phyloP scores from a whole-genome alignment of 64 coral and sea anemone genomes.

The Stylophora pistillata region DNA sequence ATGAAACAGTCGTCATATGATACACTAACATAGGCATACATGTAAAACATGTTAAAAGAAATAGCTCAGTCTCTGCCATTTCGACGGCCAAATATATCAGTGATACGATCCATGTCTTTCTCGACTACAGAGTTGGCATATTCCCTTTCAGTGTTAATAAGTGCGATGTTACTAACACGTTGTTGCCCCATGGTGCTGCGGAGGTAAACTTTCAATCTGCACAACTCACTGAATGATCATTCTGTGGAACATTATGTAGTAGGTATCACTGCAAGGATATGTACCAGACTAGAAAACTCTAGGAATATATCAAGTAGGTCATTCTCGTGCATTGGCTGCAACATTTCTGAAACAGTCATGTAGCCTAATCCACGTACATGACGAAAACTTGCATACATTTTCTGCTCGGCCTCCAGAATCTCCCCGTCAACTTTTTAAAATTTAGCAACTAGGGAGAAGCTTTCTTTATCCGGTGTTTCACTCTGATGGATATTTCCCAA shows the following conservation, averaged over 20 bases:
- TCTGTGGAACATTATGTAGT: slow-evolving; percentile 10
- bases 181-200: slow-evolving; percentile 43
- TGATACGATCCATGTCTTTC: slow-evolving; percentile 10
- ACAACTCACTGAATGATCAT: slow-evolving; percentile 31
- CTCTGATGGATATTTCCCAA: no score
- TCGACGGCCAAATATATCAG: no score
- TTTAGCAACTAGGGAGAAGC: no score
- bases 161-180: slow-evolving; percentile 18
- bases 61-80: no score
- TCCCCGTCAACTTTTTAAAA: no score
- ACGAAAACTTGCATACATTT: slow-evolving; percentile 23
- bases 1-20: no score
- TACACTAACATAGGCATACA: no score
- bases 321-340: slow-evolving; percentile 18
- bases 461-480: no score
- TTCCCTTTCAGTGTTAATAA: slow-evolving; percentile 30
- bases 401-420: slow-evolving; percentile 26
- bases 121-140: slow-evolving; percentile 38
- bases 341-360: slow-evolving; percentile 28
- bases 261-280: slow-evolving; percentile 29
- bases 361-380: not conserved
- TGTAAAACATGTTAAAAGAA: no score
- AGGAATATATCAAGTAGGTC: slow-evolving; percentile 11
- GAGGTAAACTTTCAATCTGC: slow-evolving; percentile 30
- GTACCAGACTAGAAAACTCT: slow-evolving; percentile 6